Conservation (phyloP, 2,888 invertebrate species). For the Amaurobius ferox region DNA sequence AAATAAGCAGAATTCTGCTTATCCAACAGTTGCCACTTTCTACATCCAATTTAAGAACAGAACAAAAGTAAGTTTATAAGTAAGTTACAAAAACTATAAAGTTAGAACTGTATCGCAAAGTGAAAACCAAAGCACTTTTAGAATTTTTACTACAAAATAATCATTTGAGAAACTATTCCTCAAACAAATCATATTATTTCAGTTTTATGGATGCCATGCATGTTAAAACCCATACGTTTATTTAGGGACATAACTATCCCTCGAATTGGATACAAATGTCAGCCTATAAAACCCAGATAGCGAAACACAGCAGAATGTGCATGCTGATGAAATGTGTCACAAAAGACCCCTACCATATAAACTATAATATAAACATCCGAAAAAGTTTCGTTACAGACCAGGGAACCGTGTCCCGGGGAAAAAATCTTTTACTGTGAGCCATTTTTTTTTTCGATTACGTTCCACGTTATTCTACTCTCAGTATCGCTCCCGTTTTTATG, state of each 20-base stretch:
- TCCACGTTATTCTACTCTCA: slow-evolving; percentile 42
- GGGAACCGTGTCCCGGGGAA: slow-evolving; percentile 26
- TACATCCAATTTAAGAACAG: no score
- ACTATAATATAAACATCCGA: slow-evolving; percentile 63
- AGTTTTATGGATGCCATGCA: background rate
- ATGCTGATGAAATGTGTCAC: slow-evolving; percentile 21
- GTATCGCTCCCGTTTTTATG: slow-evolving; percentile 56
- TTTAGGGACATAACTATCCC: slow-evolving; percentile 6
- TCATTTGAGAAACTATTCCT: slow-evolving; percentile 10
- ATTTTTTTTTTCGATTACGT: slow-evolving; percentile 26
- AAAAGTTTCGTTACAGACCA: slow-evolving; percentile 66
- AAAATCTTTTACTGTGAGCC: slow-evolving; percentile 11
- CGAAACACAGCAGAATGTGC: slow-evolving; percentile 28
- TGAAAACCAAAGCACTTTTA: background rate
- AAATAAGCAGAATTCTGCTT: no score
- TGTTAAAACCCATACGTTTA: slow-evolving; percentile 2
- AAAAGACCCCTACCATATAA: slow-evolving; percentile 27
- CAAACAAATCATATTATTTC: slow-evolving; percentile 16
- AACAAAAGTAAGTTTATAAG: no score
- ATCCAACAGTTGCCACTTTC: no score
- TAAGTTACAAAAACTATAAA: no score
- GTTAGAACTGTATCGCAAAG: no score
- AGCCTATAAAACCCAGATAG: slow-evolving; percentile 53
- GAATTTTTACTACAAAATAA: background rate
- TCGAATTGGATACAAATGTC: slow-evolving; percentile 26